A percentile compares a stretch with the other conserved stretches of the same genome.
Evolutionary conservation across 1,140 invertebrate species (phyloP).

Genomic region (Cepaea nemoralis): DNA sequence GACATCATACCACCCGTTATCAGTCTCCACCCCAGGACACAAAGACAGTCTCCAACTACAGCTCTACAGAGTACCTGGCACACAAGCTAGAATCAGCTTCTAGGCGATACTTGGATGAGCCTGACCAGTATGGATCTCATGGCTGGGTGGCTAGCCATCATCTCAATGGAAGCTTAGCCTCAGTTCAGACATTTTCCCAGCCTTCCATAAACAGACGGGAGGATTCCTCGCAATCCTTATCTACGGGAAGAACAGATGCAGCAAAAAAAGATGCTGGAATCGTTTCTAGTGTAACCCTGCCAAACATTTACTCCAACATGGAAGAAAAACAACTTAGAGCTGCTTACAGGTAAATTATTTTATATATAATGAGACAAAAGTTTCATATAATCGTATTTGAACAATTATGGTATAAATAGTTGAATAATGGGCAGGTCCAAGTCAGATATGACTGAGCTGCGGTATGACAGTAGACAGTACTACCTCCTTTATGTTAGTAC

Average conservation of each 20-base stretch:
- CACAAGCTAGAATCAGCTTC: conserved; percentile 60
- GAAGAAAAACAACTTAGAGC: conserved; percentile 45
- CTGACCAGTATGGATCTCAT: background rate
- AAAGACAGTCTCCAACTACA: conserved; percentile 54
- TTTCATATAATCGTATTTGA: too few species aligned
- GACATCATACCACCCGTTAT: background rate
- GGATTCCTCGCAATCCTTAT: conserved; percentile 43
- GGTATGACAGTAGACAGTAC: too few species aligned
- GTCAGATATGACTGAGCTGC: too few species aligned
- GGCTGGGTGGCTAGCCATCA: background rate
- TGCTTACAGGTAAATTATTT: conserved; percentile 12
- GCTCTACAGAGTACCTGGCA: conserved; percentile 67
- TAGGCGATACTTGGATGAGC: conserved; percentile 44
- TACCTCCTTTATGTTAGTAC: too few species aligned
- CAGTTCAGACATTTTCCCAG: conserved; percentile 17
- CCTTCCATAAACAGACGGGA: conserved; percentile 34
- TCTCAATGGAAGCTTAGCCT: background rate
- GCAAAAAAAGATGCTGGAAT: conserved; percentile 49
- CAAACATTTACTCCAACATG: conserved; percentile 57
- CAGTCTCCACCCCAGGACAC: background rate
- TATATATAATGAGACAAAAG: too few species aligned
- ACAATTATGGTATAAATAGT: too few species aligned
- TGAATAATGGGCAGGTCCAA: too few species aligned
- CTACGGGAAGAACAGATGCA: background rate
- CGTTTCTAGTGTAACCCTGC: conserved; percentile 63